Evolutionary conservation across 2,797 vertebrate species (phyloP).

Genomic region (Orestias chungarensis): DNA sequence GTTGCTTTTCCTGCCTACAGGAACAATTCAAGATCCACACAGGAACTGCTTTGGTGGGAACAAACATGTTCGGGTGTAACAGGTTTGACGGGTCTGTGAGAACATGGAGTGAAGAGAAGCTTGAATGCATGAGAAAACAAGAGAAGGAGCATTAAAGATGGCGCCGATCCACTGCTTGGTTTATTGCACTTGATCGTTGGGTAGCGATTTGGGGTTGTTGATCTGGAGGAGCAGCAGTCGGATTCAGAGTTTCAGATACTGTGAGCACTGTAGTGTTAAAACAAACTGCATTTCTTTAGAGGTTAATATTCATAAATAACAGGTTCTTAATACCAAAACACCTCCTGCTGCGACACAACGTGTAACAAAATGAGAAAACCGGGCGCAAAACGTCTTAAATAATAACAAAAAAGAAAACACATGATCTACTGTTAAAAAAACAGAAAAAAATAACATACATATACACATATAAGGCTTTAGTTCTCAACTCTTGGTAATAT

Average conservation of each 20-base stretch:
- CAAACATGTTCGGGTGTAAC: background rate
- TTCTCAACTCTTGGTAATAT: conserved; percentile 83
- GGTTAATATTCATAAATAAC: conserved; percentile 64
- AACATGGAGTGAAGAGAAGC: background rate
- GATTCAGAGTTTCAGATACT: conserved; percentile 28
- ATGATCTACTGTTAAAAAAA: conserved; percentile 12
- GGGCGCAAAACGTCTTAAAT: conserved; percentile 62
- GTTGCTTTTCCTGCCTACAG: too few species aligned
- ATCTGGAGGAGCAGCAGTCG: conserved; percentile 43
- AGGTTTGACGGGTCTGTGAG: background rate
- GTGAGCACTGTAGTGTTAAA: conserved; percentile 42
- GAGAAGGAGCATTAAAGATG: background rate
- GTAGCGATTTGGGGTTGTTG: conserved; percentile 57
- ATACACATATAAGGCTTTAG: conserved; percentile 84
- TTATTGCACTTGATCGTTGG: conserved; percentile 79
- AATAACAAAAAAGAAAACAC: conserved; percentile 50
- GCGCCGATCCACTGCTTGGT: conserved; percentile 51
- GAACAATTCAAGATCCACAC: background rate
- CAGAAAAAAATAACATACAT: conserved; percentile 59
- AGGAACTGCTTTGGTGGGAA: background rate
- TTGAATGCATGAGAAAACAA: background rate
- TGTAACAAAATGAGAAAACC: conserved; percentile 52
- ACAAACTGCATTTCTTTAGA: conserved; percentile 52
- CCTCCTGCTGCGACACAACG: conserved; percentile 42
- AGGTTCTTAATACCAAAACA: conserved; percentile 27